A percentile compares a stretch with the other conserved stretches of the same genome.
Evolutionary conservation across 2,888 invertebrate species (phyloP).

Genomic region (Thecophora atra): DNA sequence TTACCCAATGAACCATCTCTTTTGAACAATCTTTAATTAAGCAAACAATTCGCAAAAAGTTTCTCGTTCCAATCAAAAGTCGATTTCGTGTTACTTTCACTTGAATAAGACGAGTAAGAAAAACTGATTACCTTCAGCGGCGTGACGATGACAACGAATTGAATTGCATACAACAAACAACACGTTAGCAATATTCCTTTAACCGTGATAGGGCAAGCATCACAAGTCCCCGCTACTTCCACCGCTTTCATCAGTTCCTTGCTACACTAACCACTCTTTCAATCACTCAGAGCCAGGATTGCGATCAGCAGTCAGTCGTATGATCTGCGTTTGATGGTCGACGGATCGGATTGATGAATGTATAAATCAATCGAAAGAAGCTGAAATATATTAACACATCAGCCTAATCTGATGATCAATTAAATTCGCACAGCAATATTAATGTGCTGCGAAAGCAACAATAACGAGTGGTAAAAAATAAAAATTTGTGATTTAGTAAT

Average conservation of each 20-base stretch:
- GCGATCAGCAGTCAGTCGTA: slow-evolving; percentile 22
- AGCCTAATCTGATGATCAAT: slow-evolving; percentile 26
- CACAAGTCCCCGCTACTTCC: no score
- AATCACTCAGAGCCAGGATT: slow-evolving; percentile 23
- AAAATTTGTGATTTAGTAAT: no score
- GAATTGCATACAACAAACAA: slow-evolving; percentile 21
- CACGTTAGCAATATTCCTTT: slow-evolving; percentile 32
- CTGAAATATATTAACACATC: slow-evolving; percentile 23
- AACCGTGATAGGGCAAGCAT: neutral
- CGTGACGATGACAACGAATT: slow-evolving; percentile 13
- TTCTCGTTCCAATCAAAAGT: no score
- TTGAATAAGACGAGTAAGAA: neutral
- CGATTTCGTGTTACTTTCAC: slow-evolving; percentile 2
- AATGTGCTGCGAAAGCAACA: slow-evolving; percentile 18
- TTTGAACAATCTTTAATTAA: no score
- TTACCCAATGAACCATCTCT: no score
- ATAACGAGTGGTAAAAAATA: neutral
- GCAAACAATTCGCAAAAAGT: no score
- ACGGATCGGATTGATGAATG: neutral
- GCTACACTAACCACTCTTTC: no score
- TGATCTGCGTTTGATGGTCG: neutral
- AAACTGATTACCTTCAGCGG: slow-evolving; percentile 1
- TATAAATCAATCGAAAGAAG: neutral
- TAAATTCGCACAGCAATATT: slow-evolving; percentile 24
- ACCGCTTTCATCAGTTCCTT: no score